Base-by-base conservation (phyloP, 2,888 invertebrate species). In the Ectobius pallidus region DNA sequence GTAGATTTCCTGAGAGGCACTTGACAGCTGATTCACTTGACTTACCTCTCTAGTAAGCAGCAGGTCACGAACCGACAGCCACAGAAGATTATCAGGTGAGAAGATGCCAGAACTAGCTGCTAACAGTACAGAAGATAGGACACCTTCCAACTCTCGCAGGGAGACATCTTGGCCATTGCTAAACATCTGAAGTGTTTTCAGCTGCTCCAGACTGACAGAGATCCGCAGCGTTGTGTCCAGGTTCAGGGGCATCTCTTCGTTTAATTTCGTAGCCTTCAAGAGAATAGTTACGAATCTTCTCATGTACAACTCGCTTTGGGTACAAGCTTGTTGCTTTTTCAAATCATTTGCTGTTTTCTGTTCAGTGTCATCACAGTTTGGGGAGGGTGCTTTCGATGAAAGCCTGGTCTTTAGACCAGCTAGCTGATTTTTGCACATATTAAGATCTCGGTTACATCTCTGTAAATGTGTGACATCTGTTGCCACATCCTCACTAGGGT, bases 271-370 rank as follows among this genome's bases (percentile, higher is more conserved):
- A 20, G 32, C 71, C 30, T 20, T 52, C 20, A 71, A 20, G 18
- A 71, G 49, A 14, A 71, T 63, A 22, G 49, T 63, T 34, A 63
- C 49, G 39, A 71, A 71, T 22, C 71, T 63, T 25, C 18, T 63
- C 63, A 71, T 71, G 25, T 32, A 71, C 7, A 44, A 14, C 18
- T n/a, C 39, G 18, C 18, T 25, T 46, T 46, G 44, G 14, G 20
- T 14, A 46, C 65, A 65, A 22, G 34, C 63, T 25, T 58, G 58
- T 22, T 55, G 6, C 25, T 62, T 20, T 39, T 42, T n/a, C n/a
- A n/a, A n/a, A n/a, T n/a, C n/a, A n/a, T n/a, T n/a, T n/a, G 20
- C 42, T 39, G 16, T 20, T 11, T 11, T 20, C 20, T n/a, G n/a
- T n/a, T n/a, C n/a, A n/a, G n/a, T n/a, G n/a, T n/a, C n/a, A n/a